Base-by-base conservation (phyloP, 2,797 vertebrate species). In the Amblyopsis hoosieri region DNA sequence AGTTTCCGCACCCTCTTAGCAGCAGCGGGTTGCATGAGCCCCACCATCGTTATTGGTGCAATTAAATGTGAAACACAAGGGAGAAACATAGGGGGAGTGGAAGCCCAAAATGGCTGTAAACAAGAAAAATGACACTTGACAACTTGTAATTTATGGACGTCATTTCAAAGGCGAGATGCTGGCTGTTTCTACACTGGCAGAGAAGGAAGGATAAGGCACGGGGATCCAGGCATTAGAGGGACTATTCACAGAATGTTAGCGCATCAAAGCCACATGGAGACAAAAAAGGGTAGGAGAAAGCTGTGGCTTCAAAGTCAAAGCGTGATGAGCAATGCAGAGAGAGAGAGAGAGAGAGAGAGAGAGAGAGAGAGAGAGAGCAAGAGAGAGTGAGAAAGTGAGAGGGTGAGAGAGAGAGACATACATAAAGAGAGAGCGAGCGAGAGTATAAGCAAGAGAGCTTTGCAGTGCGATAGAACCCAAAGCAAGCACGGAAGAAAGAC, bases 121-220 rank as follows among this genome's bases (percentile, higher is more conserved):
- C 90, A 91, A 89, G 89, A 71, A 90, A 92, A 92, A 92, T 90
- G 90, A 91, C 91, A 92, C 88, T 89, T 93, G 92, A 93, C 91
- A 92, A 91, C 89, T 92, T 92, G 91, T 92, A 92, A 93, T 92
- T 93, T 91, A 92, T 91, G 87, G 87, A 88, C 79, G 80, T 80
- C 14, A 75, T 91, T 92, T 92, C 85, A 91, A 90, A 91, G 76
- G 80, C 75, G 81, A 80, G 80, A 88, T 75, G 87, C 86, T 87
- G 82, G 79, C 84, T 80, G 75, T 90, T 86, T 67, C 85, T 80
- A 73, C 74, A 74, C 80, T 79, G 85, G 67, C 79, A 86, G 81
- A 85, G 85, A 66, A 85, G 74, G 62, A 83, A 85, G 84, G 88
- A 75, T 81, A 66, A 88, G 86, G 81, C 75, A 80, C 33, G 65